Base-by-base conservation (phyloP, 1,140 invertebrate species). In the Dendrolimus punctatus region DNA sequence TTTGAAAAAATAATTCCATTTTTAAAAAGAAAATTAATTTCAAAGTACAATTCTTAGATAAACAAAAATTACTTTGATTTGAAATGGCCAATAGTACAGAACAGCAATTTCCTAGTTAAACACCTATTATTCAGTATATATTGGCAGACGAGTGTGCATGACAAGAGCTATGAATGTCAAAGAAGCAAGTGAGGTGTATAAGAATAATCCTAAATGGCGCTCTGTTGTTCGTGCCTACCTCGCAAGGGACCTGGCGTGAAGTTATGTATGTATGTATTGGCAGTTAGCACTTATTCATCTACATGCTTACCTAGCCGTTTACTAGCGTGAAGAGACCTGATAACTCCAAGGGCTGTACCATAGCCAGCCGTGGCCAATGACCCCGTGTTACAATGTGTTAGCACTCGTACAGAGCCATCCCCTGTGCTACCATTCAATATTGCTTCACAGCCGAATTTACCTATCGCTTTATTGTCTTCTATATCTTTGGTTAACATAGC, bases 351-450 rank as follows among this genome's bases (percentile, higher is more conserved):
- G 38, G 98, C 98, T 39, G 98, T 99, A 4, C 98, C 98, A 88
- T 98, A 99, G 6, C 95, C 97, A 57, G 95, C 95, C 38, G 98
- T 99, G 3, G 98, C 98, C 60, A 99, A 88, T 6, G 96, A 97
- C 0, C 98, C 98, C 7, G 98, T 99, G 81, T 99, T 99, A 76
- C 98, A 99, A 78, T 99, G 97, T 4, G 98, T 99, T 2, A 99
- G 82, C 8, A 99, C 87, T 49, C 90, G 88, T 0, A 96, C 89
- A 43, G 82, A 69, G 37, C 86, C 87, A 64, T 92, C 91, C 0
- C 88, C 85, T 45, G 87, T 66, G n/a, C 84, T 71, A 45, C 59
- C 74, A 40, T 84, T 83, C 5, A 96, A 68, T 68, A 99, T 96
- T 61, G 93, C 89, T 52, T 92, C 88, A 39, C 94, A 94, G 47